Conservation (phyloP, 2,797 vertebrate species). For the Pipistrellus nathusii region DNA sequence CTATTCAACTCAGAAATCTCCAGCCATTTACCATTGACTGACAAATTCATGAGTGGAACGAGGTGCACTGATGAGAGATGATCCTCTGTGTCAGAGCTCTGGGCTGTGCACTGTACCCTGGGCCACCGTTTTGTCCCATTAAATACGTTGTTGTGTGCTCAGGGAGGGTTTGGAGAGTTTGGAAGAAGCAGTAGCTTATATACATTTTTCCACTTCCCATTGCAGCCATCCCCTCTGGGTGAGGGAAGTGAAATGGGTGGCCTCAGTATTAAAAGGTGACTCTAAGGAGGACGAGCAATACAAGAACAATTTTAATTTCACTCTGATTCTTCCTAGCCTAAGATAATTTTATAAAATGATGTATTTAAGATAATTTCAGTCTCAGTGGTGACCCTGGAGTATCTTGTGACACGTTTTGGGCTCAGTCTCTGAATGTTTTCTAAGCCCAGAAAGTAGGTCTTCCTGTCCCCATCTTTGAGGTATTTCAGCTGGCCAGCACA, state of each 20-base stretch:
- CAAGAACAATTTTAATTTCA: background rate
- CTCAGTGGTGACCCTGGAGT: background rate
- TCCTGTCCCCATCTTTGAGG: accelerated
- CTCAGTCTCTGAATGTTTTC: background rate
- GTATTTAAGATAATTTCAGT: background rate
- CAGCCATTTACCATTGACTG: background rate
- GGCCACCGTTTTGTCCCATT: background rate
- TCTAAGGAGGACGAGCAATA: background rate
- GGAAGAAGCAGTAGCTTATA: accelerated
- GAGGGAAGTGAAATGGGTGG: accelerated
- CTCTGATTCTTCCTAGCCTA: background rate
- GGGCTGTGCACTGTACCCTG: accelerated
- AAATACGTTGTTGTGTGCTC: accelerated
- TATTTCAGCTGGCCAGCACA: background rate
- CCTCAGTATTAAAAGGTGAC: background rate
- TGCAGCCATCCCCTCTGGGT: accelerated
- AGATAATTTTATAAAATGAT: accelerated
- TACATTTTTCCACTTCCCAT: accelerated
- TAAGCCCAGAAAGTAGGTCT: accelerated
- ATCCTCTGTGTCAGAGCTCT: background rate
- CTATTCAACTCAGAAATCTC: background rate
- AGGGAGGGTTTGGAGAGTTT: background rate
- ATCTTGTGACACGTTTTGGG: background rate
- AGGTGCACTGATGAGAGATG: background rate
- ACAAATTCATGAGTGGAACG: background rate